Conservation (phyloP, 2,113 vertebrate species). For the Colistium nudipinnis region DNA sequence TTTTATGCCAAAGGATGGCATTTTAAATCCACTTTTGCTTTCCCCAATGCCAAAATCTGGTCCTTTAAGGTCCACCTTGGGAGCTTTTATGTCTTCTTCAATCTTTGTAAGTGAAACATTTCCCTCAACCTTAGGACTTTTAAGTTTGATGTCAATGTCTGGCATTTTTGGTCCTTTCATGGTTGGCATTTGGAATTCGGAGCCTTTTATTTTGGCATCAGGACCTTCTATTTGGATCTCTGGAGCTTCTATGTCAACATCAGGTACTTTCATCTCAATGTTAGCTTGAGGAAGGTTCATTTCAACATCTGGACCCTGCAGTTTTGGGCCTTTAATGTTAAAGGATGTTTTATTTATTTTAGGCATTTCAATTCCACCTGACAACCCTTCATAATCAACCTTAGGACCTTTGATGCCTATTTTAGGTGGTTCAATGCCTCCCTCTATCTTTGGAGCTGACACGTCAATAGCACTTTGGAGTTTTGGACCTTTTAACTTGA, state of each 20-base stretch:
- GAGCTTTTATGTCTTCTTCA: constrained; percentile 1
- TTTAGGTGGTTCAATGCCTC: neutral
- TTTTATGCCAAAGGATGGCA: neutral
- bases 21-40: neutral
- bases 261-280: constrained; percentile 1
- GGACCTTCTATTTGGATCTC: neutral
- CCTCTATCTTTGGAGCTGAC: constrained; percentile 17
- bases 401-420: neutral
- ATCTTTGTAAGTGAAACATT: constrained; percentile 26
- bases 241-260: neutral
- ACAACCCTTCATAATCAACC: neutral
- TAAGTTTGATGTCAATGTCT: constrained; percentile 41
- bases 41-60: neutral
- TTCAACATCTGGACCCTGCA: constrained; percentile 26
- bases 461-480: constrained; percentile 23
- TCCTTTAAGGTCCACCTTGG: constrained; percentile 8
- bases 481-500: constrained; percentile 17
- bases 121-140: constrained; percentile 29
- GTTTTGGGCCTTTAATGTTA: constrained; percentile 8
- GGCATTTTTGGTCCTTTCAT: neutral
- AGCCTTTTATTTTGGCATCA: constrained; percentile 5
- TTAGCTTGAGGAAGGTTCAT: neutral
- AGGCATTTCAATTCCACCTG: constrained; percentile 28
- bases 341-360: constrained; percentile 37
- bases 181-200: neutral